Base-by-base conservation (phyloP, 1,140 invertebrate species). In the Diabrotica undecimpunctata region DNA sequence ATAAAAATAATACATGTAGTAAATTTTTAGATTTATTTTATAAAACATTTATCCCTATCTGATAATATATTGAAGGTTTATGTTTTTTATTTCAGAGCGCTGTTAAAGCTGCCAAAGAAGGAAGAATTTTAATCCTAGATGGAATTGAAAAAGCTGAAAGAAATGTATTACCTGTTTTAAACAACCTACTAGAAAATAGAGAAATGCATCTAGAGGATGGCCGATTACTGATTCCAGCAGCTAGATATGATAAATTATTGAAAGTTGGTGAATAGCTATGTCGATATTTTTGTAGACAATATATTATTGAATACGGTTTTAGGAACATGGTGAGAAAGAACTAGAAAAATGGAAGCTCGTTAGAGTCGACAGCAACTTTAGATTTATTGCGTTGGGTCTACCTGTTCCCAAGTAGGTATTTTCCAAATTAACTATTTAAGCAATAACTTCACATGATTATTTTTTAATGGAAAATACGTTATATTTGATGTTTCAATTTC, bases 131-230 rank as follows among this genome's bases (percentile, higher is more conserved):
- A 9, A 83, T 98, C n/a, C 81, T 99, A 25, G 96, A 99, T 80
- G 97, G 96, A 6, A 94, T 99, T 61, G 96, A 99, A 82, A 98
- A 98, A 78, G 95, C 95, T 0, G 97, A 99, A 79, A 81, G 97
- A 61, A 99, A 98, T 84, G 95, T 98, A 37, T 81, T 99, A 53
- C 97, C 97, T 52, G 91, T 99, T 50, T 79, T 99, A n/a, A 99
- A 99, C 81, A 99, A 99, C 83, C 84, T 99, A 36, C 80, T 99
- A n/a, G 97, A 99, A 83, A 99, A 99, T 81, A 83, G 96, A 58
- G 96, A 99, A 81, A 98, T 99, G 95, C 94, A 98, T 79, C 81
- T 99, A 53, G 97, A 99, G 82, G 96, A 98, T 86, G 97, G 97
- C 0, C 82, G 95, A 68, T 95, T 98, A 79, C 82, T 99, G 11